These are phyloP conservation scores for Syrrhaptes paradoxus DNA, from an alignment of 2,113 vertebrate species.

Conservation along the genomic window DNA sequence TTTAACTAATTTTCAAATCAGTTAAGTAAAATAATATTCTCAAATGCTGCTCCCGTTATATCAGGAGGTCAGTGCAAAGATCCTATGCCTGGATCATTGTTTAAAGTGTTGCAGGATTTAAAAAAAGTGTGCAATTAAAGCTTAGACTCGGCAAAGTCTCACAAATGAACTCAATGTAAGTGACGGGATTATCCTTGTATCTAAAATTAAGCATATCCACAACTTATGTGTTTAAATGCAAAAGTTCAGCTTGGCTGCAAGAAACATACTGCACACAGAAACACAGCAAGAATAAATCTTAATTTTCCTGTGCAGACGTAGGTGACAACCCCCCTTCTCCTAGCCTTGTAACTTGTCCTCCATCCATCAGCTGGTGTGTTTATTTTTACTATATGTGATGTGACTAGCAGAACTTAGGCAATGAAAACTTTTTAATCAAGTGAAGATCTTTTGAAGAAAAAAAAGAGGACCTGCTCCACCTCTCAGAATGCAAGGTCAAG, in stretches of 20 bases:
- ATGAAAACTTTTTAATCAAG: slow-evolving; percentile 52
- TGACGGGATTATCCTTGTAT: background rate
- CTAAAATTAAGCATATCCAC: background rate
- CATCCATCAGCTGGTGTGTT: slow-evolving; percentile 32
- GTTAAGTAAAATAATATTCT: background rate
- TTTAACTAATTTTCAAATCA: background rate
- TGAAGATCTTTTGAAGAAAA: slow-evolving; percentile 13
- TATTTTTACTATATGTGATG: slow-evolving; percentile 40
- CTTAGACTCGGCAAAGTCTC: background rate
- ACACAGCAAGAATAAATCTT: background rate
- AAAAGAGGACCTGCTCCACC: background rate
- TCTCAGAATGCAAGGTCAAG: slow-evolving; percentile 44
- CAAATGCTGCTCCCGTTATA: background rate
- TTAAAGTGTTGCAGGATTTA: background rate
- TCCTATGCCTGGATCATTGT: background rate
- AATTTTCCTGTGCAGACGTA: background rate
- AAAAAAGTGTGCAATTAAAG: background rate
- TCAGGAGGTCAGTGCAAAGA: background rate
- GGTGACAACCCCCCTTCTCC: background rate
- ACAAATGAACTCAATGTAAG: background rate
- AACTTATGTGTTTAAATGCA: background rate
- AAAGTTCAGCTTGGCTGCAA: background rate
- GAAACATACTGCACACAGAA: background rate
- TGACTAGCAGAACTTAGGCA: slow-evolving; percentile 43
- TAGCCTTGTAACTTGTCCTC: background rate